Conservation (phyloP, 2,113 vertebrate genomes). For the Eclectus roratus region DNA sequence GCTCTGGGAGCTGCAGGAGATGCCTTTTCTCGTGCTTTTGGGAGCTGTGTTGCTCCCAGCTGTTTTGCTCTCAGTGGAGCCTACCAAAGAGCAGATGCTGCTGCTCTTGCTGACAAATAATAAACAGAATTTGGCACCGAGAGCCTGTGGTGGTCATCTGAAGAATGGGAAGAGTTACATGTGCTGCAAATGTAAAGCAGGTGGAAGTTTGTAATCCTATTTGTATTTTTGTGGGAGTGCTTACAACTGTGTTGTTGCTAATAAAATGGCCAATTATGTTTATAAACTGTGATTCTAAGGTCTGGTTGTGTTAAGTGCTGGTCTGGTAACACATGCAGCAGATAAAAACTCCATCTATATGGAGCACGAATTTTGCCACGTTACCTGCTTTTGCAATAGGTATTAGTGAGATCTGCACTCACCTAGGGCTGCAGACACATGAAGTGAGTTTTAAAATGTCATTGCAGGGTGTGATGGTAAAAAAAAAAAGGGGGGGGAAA, state of each 20-base stretch:
- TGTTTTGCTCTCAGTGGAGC: background rate
- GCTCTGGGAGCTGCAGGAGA: background rate
- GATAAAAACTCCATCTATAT: background rate
- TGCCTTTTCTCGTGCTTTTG: background rate
- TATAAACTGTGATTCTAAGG: background rate
- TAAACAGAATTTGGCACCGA: background rate
- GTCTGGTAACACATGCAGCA: background rate
- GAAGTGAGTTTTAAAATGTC: background rate
- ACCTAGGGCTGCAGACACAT: fast-evolving
- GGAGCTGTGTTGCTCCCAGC: background rate
- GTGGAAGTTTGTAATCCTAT: background rate
- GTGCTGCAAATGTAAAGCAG: background rate
- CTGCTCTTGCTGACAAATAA: background rate
- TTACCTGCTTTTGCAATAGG: background rate
- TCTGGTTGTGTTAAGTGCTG: background rate
- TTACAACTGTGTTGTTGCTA: background rate
- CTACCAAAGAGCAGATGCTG: background rate
- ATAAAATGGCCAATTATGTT: background rate
- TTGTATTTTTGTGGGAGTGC: background rate
- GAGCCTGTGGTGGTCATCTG: background rate
- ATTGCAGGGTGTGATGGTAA: background rate
- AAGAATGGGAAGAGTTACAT: background rate
- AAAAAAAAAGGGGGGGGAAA: background rate
- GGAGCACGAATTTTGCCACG: background rate
- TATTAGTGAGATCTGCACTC: background rate